Conservation (phyloP, 2,113 vertebrate genomes). For the Nestor notabilis region DNA sequence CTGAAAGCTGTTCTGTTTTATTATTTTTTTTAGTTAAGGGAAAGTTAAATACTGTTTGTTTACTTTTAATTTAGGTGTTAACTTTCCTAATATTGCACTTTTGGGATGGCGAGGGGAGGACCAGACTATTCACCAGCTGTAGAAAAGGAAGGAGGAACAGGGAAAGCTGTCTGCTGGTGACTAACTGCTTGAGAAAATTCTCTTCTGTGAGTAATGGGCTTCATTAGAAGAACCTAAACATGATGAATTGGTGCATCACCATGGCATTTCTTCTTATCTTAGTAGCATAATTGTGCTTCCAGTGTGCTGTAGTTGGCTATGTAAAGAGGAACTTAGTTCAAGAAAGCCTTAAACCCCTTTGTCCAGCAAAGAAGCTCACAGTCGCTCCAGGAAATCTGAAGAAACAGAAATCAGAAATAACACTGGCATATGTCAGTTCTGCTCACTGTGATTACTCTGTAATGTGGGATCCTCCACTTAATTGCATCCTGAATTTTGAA, state of each 20-base stretch:
- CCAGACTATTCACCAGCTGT: neutral
- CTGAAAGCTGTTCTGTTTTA: neutral
- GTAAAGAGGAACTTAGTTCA: neutral
- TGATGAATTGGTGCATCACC: constrained; percentile 38
- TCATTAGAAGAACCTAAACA: constrained; percentile 40
- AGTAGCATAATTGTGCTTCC: constrained; percentile 8
- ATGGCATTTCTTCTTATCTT: constrained; percentile 9
- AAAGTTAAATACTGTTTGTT: constrained; percentile 41
- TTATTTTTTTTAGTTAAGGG: neutral
- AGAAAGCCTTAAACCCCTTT: constrained; percentile 23
- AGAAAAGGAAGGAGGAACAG: neutral
- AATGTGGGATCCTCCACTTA: neutral
- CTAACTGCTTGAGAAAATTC: constrained; percentile 11
- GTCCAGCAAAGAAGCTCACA: neutral
- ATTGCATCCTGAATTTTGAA: neutral
- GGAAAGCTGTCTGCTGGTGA: constrained; percentile 40
- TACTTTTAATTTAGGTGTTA: constrained; percentile 35
- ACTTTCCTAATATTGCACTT: constrained; percentile 53
- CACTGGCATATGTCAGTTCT: neutral
- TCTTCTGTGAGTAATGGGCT: constrained; percentile 51
- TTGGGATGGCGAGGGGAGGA: neutral
- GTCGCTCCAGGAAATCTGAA: neutral
- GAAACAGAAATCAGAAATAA: neutral
- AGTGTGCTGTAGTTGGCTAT: neutral
- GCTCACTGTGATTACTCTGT: neutral